Evolutionary conservation across 2,888 invertebrate genomes (phyloP).

Genomic region (Isotomurus palustris): DNA sequence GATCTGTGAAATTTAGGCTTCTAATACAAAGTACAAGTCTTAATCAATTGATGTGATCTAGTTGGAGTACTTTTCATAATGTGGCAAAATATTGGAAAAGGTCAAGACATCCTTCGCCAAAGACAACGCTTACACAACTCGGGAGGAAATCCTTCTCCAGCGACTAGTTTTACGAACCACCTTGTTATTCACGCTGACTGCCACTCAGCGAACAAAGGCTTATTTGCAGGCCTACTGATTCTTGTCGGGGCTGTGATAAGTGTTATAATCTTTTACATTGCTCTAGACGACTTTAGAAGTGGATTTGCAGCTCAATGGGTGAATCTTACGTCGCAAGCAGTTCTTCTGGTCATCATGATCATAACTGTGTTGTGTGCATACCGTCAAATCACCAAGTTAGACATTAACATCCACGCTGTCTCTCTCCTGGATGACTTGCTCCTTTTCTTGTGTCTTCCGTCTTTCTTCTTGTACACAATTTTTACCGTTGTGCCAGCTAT

Average conservation of each 20-base stretch:
- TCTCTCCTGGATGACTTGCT: conserved; percentile 66
- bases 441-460: conserved; percentile 66
- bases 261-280: conserved; percentile 60
- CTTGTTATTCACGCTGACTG: conserved; percentile 67
- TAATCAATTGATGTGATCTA: conserved; percentile 47
- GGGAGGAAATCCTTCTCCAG: conserved; percentile 26
- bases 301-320: conserved; percentile 46
- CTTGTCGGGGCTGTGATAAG: conserved; percentile 58
- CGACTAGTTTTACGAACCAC: conserved; percentile 48
- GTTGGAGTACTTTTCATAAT: conserved; percentile 69
- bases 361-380: conserved; percentile 59
- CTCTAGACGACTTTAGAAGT: conserved; percentile 52
- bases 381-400: conserved; percentile 61
- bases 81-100: conserved; percentile 66
- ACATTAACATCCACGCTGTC: conserved; percentile 62
- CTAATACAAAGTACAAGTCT: background rate
- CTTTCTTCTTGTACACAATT: conserved; percentile 66
- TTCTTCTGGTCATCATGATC: conserved; percentile 58
- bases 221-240: conserved; percentile 64
- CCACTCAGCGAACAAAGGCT: conserved; percentile 68
- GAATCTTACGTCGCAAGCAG: conserved; percentile 45
- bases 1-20: conserved; percentile 19
- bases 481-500: conserved; percentile 65
- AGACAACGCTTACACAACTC: conserved; percentile 48
- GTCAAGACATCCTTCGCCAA: conserved; percentile 43